Conservation (phyloP, 2,113 vertebrate genomes). For the Colossoma macropomum region DNA sequence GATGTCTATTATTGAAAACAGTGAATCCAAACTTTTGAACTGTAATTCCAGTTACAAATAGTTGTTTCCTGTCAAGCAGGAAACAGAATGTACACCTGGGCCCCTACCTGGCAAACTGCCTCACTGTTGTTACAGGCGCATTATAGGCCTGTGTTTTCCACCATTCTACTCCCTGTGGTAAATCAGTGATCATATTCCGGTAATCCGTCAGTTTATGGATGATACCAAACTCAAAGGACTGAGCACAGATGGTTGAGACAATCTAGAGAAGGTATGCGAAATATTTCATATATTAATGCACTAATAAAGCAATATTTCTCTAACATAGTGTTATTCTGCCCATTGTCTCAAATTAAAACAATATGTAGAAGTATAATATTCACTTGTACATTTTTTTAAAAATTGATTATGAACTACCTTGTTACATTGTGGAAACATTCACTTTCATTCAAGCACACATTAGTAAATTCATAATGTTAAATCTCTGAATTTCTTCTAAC, state of each 20-base stretch:
- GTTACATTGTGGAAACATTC: no score
- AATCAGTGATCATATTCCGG: constrained; percentile 7
- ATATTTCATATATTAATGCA: not conserved
- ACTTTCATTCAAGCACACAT: no score
- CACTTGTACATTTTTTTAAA: no score
- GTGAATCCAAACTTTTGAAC: constrained; percentile 2
- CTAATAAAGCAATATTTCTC: not conserved
- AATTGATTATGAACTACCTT: no score
- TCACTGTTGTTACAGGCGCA: constrained; percentile 17
- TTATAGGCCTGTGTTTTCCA: not conserved
- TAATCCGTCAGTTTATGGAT: not conserved
- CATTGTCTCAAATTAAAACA: not conserved
- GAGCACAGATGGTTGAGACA: constrained; percentile 2
- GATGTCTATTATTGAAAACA: no score
- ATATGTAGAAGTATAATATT: no score
- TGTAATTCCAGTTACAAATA: not conserved
- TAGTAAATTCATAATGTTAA: no score
- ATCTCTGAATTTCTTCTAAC: no score
- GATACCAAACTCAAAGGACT: constrained; percentile 20
- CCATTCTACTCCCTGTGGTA: constrained; percentile 21
- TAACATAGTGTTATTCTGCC: not conserved
- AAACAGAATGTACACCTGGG: constrained; percentile 32
- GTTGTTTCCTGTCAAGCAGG: not conserved
- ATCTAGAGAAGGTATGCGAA: not conserved
- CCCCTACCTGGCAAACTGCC: constrained; percentile 1